These are phyloP conservation scores for Nothura maculosa DNA, from an alignment of 2,797 vertebrate species.

Conservation along the genomic window DNA sequence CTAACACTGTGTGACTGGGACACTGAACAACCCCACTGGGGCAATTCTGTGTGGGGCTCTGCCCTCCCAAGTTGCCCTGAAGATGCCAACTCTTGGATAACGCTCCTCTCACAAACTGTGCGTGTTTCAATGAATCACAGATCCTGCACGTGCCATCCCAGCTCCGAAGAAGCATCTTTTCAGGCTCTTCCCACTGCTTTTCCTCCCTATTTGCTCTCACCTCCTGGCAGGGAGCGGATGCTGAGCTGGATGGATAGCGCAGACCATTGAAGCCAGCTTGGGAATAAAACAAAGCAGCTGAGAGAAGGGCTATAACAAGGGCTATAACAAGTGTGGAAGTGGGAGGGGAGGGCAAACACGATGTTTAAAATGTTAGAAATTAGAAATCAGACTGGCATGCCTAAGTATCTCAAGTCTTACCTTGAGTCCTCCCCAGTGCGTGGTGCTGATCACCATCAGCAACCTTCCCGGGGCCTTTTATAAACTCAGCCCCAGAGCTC, in stretches of 20 bases:
- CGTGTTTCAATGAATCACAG: background rate
- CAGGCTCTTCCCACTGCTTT: background rate
- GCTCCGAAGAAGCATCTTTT: background rate
- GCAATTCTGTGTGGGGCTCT: background rate
- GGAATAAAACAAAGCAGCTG: background rate
- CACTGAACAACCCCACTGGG: background rate
- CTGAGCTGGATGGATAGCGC: background rate
- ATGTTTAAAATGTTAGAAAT: background rate
- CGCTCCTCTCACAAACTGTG: rapidly evolving
- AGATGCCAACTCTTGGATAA: background rate
- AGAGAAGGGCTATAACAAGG: rapidly evolving
- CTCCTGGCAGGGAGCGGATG: background rate
- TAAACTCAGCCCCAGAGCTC: background rate
- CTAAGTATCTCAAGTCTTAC: background rate
- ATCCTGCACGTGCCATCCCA: background rate
- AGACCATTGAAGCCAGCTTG: background rate
- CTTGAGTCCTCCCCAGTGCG: background rate
- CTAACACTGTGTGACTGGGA: no score
- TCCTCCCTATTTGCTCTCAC: rapidly evolving
- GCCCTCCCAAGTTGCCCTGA: background rate
- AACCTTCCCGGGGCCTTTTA: background rate
- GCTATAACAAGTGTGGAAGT: background rate
- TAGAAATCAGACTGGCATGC: background rate
- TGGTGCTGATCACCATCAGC: background rate
- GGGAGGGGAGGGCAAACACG: background rate